Conservation (phyloP, 2,888 invertebrate genomes). For the Listrodromus nycthemerus region DNA sequence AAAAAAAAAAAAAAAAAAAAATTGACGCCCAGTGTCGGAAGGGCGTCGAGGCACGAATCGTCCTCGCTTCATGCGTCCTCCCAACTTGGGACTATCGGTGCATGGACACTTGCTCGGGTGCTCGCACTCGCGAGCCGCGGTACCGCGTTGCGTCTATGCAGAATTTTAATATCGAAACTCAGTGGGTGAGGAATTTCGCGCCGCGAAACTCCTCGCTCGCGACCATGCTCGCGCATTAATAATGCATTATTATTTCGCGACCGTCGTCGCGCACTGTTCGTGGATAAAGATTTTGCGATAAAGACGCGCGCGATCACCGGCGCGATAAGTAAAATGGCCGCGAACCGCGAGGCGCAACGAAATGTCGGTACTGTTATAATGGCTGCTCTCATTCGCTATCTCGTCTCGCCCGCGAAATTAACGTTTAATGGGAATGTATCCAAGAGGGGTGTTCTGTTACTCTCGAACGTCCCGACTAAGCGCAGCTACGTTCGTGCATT, state of each 20-base stretch:
- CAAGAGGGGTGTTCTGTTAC: no score
- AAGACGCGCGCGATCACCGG: slow-evolving; percentile 26
- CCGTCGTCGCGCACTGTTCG: background rate
- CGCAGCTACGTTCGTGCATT: no score
- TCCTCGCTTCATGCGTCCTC: no score
- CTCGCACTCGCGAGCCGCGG: background rate
- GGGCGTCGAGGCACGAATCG: no score
- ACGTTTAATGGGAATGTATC: slow-evolving; percentile 73
- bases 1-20: no score
- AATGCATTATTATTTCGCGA: background rate
- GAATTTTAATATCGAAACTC: background rate
- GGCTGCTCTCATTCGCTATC: slow-evolving; percentile 35
- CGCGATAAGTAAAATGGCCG: slow-evolving; percentile 41
- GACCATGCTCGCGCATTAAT: background rate
- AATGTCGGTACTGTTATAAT: slow-evolving; percentile 3
- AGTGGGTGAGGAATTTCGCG: slow-evolving; percentile 4
- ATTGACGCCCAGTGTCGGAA: no score
- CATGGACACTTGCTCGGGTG: background rate
- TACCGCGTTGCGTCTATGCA: background rate
- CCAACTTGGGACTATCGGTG: no score
- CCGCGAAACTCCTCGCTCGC: no score
- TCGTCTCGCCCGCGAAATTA: slow-evolving; percentile 69
- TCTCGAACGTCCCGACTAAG: no score
- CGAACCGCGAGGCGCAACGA: slow-evolving; percentile 12
- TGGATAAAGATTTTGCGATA: no score